A percentile compares a stretch with the other conserved stretches of the same genome.
Evolutionary conservation across 2,113 vertebrate species (phyloP).

Genomic region (Ptychochromis oligacanthus): DNA sequence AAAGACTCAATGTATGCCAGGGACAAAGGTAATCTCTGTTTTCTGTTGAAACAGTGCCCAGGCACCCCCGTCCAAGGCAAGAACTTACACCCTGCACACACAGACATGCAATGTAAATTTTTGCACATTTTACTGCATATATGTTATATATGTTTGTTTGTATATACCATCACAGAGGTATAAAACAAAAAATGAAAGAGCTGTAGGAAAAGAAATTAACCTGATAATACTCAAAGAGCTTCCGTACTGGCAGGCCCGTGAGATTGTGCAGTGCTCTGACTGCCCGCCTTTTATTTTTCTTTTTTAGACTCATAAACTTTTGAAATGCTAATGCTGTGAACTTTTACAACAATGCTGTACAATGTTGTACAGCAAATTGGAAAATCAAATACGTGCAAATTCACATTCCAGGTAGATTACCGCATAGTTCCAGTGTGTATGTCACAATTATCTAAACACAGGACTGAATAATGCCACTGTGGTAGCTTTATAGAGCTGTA

Average conservation of each 20-base stretch:
- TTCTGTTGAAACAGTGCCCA: constrained; percentile 4
- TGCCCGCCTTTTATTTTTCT: neutral
- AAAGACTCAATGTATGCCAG: constrained; percentile 15
- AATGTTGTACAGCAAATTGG: neutral
- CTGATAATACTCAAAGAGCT: neutral
- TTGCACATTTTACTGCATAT: constrained; percentile 5
- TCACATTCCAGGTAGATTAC: constrained; percentile 30
- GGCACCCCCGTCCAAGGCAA: neutral
- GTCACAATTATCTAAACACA: constrained; percentile 20
- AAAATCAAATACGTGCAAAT: constrained; percentile 23
- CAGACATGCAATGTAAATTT: neutral
- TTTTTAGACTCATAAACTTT: neutral
- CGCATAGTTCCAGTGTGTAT: constrained; percentile 7
- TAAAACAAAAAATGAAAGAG: neutral
- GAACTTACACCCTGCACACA: neutral
- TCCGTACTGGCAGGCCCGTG: neutral
- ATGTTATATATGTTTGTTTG: neutral
- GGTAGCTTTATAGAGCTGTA: constrained; percentile 9
- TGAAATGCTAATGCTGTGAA: neutral
- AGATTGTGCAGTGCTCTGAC: neutral
- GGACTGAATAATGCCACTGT: constrained; percentile 8
- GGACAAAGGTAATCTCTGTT: constrained; percentile 38
- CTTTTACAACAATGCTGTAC: constrained; percentile 20
- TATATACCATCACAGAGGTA: neutral
- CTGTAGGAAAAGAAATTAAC: neutral